Evolutionary conservation across 2,113 vertebrate genomes (phyloP).

Genomic region (Trochalopteron elliotii): DNA sequence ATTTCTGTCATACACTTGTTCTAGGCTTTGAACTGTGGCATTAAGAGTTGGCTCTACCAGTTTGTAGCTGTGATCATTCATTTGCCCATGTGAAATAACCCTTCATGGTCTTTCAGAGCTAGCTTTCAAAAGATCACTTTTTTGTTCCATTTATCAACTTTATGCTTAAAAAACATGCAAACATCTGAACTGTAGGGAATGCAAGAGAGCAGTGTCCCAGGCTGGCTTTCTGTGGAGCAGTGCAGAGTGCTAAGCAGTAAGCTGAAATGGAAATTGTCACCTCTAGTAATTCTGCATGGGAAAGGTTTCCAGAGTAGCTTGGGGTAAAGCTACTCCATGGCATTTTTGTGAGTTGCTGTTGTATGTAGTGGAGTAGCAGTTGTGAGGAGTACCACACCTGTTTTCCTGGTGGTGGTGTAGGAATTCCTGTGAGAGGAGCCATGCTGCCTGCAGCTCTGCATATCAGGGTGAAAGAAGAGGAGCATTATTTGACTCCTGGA

Average conservation of each 20-base stretch:
- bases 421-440: not conserved
- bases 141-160: not conserved
- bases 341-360: not conserved
- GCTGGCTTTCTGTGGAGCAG: not conserved
- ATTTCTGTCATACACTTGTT: not conserved
- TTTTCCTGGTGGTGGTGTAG: not conserved
- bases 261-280: not conserved
- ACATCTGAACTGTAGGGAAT: not conserved
- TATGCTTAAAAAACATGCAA: not conserved
- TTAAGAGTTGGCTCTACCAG: not conserved
- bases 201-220: not conserved
- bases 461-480: not conserved
- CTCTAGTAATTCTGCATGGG: not conserved
- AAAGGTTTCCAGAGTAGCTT: not conserved
- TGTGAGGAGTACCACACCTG: not conserved
- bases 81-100: not conserved
- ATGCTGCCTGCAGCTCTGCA: rapidly evolving
- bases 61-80: not conserved
- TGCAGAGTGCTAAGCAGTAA: not conserved
- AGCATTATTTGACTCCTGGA: not conserved
- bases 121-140: not conserved
- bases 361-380: not conserved
- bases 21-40: not conserved
- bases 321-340: not conserved
- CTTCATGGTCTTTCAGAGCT: not conserved